These are phyloP conservation scores for Cepaea nemoralis DNA, from an alignment of 1,140 invertebrate species.

Conservation along the genomic window DNA sequence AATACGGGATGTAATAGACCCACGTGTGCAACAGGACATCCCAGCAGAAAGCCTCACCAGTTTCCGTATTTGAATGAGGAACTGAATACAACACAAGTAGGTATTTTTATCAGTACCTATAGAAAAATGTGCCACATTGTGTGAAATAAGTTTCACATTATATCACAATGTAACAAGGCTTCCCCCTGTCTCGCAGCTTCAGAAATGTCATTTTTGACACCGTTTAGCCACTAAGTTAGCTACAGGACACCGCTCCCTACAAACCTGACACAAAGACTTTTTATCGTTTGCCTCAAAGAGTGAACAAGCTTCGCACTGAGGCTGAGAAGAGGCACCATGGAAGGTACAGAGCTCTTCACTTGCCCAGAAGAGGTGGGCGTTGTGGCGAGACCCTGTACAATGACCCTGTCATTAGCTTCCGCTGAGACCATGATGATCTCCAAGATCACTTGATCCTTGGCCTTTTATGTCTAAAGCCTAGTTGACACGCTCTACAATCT, in stretches of 20 bases:
- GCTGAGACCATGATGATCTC: neutral
- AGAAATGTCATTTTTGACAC: neutral
- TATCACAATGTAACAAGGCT: no score
- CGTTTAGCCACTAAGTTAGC: neutral
- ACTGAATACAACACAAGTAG: no score
- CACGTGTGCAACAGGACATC: no score
- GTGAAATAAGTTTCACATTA: no score
- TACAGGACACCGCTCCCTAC: neutral
- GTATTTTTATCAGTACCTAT: no score
- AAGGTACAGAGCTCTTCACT: neutral
- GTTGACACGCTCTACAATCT: neutral
- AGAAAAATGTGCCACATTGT: no score
- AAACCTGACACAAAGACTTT: neutral
- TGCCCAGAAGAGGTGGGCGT: neutral
- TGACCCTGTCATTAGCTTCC: conserved; percentile 16
- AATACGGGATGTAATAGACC: no score
- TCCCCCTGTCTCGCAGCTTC: no score
- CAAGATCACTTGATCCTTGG: neutral
- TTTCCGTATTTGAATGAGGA: no score
- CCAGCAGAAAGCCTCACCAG: no score
- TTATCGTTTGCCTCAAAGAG: neutral
- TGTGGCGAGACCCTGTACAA: neutral
- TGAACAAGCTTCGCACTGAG: neutral
- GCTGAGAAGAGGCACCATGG: neutral
- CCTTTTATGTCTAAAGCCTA: neutral